Conservation (phyloP, 53 echinoderm and acorn worm species). For the Crossaster papposus region DNA sequence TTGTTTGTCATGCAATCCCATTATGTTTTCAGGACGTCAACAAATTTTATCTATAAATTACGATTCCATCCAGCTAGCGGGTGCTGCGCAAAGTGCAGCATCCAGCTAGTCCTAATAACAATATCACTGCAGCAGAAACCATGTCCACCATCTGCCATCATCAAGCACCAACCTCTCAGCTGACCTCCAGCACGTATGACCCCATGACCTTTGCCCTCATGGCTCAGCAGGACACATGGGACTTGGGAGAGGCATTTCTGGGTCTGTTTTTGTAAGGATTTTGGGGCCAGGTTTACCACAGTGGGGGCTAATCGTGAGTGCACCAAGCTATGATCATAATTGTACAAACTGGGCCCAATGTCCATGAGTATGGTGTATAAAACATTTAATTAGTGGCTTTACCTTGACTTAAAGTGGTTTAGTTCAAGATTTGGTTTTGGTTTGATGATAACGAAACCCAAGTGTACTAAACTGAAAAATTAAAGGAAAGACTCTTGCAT, state of each 20-base stretch:
- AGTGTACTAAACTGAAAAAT: neutral
- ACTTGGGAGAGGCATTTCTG: neutral
- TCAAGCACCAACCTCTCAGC: neutral
- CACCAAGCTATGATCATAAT: neutral
- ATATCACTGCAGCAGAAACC: neutral
- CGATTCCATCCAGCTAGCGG: too few relatives aligned
- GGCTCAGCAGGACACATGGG: constrained; percentile 36
- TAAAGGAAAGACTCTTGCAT: constrained; percentile 27
- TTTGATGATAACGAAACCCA: constrained; percentile 11
- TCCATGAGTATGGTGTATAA: neutral
- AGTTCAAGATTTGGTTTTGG: neutral
- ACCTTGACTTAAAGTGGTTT: neutral
- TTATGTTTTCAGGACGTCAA: too few relatives aligned
- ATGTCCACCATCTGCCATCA: constrained; percentile 1
- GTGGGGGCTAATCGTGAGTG: neutral
- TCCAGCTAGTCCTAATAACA: neutral
- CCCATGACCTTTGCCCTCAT: constrained; percentile 32
- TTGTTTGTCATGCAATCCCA: too few relatives aligned
- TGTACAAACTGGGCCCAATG: neutral
- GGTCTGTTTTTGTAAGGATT: constrained; percentile 29
- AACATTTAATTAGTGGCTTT: neutral
- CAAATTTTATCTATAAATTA: too few relatives aligned
- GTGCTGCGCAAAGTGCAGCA: too few relatives aligned
- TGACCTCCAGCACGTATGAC: constrained; percentile 19
- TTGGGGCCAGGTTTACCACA: constrained; percentile 6